phyloP scores from a whole-genome alignment of 2,888 invertebrate species.

The Ochropacha duplaris region DNA sequence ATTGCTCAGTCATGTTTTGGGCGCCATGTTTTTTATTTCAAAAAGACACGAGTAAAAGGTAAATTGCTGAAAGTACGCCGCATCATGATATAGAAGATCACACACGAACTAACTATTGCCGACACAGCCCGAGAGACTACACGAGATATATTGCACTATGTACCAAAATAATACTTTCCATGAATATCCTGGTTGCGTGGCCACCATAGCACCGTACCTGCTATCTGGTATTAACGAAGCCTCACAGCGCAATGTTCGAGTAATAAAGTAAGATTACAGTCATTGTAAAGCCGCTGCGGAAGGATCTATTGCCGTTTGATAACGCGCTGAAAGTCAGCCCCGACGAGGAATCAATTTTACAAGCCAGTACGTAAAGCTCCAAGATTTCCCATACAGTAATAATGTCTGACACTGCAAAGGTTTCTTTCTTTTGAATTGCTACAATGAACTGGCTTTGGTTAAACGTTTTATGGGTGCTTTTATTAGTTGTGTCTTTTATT shows the following conservation, averaged over 20 bases:
- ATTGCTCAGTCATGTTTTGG: too few species aligned
- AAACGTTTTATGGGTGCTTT: not conserved
- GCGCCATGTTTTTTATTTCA: too few species aligned
- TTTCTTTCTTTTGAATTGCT: not conserved
- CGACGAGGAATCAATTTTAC: not conserved
- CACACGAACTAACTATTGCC: too few species aligned
- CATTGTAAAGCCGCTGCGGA: conserved; percentile 44
- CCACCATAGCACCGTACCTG: not conserved
- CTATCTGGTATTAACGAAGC: not conserved
- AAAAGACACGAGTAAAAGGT: too few species aligned
- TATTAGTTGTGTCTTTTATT: too few species aligned
- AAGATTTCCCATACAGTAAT: not conserved
- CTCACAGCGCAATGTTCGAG: conserved; percentile 14
- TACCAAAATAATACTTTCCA: not conserved
- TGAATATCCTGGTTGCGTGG: not conserved
- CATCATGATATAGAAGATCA: too few species aligned
- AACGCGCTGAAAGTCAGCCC: conserved; percentile 13
- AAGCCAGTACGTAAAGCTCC: not conserved
- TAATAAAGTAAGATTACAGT: conserved; percentile 63
- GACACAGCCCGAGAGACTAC: too few species aligned
- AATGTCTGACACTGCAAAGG: not conserved
- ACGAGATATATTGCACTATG: too few species aligned
- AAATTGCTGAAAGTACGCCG: not conserved
- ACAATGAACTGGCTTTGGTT: not conserved
- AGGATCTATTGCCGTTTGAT: conserved; percentile 27